A percentile compares a stretch with the other conserved stretches of the same genome.
These are phyloP conservation scores for Poecilia wingei DNA, from an alignment of 2,797 vertebrate genomes.

Conservation along the genomic window DNA sequence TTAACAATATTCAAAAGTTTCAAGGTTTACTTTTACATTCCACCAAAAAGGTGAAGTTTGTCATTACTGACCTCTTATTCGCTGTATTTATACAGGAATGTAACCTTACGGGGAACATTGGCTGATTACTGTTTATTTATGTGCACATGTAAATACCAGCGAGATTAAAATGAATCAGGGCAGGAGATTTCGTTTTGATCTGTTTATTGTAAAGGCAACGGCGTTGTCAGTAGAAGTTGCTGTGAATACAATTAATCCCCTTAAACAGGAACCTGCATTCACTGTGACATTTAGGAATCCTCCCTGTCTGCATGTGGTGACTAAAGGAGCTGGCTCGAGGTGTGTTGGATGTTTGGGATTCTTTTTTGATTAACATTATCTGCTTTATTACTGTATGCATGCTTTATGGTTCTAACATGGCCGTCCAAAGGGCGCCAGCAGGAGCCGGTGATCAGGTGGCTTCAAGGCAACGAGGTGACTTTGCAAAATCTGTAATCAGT, in stretches of 20 bases:
- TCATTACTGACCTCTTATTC: not conserved
- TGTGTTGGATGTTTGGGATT: constrained; percentile 58
- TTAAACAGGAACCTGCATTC: not conserved
- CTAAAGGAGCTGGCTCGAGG: constrained; percentile 2
- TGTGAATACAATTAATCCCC: not conserved
- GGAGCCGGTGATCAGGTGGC: constrained; percentile 31
- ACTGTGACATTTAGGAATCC: not conserved
- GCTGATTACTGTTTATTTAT: not conserved
- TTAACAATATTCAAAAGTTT: not conserved
- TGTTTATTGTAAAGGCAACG: not conserved
- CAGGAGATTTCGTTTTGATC: not conserved
- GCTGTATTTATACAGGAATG: not conserved
- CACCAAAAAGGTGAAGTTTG: not conserved
- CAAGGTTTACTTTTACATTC: not conserved
- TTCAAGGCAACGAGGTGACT: constrained; percentile 27
- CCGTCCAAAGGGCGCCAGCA: constrained; percentile 44
- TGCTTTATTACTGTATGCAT: constrained; percentile 30
- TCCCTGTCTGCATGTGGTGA: not conserved
- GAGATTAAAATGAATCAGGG: not conserved
- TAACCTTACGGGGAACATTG: not conserved
- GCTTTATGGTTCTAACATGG: constrained; percentile 8
- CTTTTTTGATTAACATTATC: constrained; percentile 50
- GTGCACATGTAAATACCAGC: not conserved
- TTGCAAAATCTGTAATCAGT: constrained; percentile 16
- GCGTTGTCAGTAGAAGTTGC: not conserved